Evolutionary conservation across 2,113 vertebrate genomes (phyloP).

Genomic region (Polypterus bichir): DNA sequence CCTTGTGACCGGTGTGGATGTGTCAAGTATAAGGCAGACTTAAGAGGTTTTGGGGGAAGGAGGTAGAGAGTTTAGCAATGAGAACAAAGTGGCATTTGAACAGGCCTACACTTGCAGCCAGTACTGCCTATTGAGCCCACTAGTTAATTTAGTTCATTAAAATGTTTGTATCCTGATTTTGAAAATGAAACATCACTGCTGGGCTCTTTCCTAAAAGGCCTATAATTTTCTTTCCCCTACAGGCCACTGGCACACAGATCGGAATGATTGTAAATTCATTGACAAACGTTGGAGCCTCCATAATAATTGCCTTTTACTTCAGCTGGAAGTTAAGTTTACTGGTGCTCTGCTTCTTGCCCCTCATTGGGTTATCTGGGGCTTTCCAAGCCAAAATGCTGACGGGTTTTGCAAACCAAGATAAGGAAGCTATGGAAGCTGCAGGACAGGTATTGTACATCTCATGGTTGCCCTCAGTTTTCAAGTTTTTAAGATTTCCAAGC

Average conservation of each 20-base stretch:
- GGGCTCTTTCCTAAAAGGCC: no score
- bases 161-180: no score
- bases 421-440: conserved; percentile 46
- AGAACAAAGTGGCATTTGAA: no score
- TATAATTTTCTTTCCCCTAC: background rate
- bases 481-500: background rate
- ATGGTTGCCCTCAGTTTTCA: background rate
- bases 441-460: conserved; percentile 35
- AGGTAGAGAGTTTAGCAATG: no score
- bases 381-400: conserved; percentile 54
- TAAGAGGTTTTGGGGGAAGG: no score
- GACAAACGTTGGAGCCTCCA: conserved; percentile 45
- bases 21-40: no score
- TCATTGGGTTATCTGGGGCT: conserved; percentile 44
- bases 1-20: no score
- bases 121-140: no score
- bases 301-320: conserved; percentile 56
- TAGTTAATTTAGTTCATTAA: no score
- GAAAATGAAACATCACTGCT: no score
- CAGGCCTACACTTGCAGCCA: no score
- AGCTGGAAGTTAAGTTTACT: conserved; percentile 60
- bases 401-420: conserved; percentile 53
- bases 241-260: conserved; percentile 60
- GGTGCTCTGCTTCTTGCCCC: conserved; percentile 49
- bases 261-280: conserved; percentile 54